Percentiles rank a stretch among this genome's conserved stretches.
Evolutionary conservation across 2,113 vertebrate genomes (phyloP).

Genomic region (Myanophis thanlyinensis): DNA sequence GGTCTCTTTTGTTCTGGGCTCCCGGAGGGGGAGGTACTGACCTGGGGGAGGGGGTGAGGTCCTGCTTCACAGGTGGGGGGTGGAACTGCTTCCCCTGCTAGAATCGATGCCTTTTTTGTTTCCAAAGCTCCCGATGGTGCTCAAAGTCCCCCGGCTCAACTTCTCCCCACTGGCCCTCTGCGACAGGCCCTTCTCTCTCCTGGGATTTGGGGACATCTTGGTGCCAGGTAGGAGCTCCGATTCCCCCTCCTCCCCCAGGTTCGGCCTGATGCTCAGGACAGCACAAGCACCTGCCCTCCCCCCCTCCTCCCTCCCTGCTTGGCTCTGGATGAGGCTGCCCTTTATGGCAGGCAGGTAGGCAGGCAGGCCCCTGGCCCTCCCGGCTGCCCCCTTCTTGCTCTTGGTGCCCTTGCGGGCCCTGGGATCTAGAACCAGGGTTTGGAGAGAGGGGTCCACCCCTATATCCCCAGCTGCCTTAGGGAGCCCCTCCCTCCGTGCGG

Average conservation of each 20-base stretch:
- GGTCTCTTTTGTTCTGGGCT: too few species aligned
- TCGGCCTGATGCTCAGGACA: neutral
- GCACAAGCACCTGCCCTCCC: neutral
- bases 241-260: too few species aligned
- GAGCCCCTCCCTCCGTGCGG: neutral
- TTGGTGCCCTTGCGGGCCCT: neutral
- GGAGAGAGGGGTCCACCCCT: neutral
- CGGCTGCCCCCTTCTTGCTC: neutral
- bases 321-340: neutral
- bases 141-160: conserved; percentile 93
- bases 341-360: fast-evolving
- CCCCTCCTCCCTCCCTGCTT: neutral
- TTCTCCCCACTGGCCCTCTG: conserved; percentile 87
- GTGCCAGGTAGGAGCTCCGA: conserved; percentile 83
- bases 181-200: conserved; percentile 90
- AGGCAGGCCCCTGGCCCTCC: neutral
- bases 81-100: neutral
- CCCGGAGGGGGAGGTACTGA: neutral
- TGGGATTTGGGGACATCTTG: conserved; percentile 94
- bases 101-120: too few species aligned
- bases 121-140: conserved; percentile 92
- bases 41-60: neutral
- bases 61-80: neutral
- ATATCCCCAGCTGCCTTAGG: neutral
- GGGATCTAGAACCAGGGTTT: neutral